These are phyloP conservation scores for Anoplopoma fimbria DNA, from an alignment of 2,113 vertebrate species.

Conservation along the genomic window DNA sequence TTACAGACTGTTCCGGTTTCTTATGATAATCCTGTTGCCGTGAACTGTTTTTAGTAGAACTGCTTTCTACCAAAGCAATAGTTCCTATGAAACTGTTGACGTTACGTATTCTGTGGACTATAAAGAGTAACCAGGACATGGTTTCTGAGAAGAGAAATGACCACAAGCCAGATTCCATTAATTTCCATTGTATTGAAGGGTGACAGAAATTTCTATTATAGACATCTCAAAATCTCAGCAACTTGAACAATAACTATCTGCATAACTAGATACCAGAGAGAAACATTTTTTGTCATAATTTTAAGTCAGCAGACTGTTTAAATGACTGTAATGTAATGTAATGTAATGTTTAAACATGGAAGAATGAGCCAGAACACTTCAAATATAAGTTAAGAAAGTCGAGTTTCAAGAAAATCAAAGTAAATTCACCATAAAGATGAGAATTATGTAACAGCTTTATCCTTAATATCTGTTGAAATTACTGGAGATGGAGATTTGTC, in stretches of 20 bases:
- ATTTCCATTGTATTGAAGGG: background rate
- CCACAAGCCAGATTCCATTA: background rate
- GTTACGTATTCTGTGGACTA: background rate
- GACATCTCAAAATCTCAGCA: background rate
- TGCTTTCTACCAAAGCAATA: background rate
- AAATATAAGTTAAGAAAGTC: background rate
- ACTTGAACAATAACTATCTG: background rate
- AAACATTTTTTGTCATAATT: background rate
- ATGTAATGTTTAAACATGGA: too few relatives aligned
- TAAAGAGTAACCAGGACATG: background rate
- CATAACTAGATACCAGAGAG: background rate
- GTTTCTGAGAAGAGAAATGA: background rate
- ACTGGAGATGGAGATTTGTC: background rate
- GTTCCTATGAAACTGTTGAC: background rate
- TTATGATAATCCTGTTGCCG: background rate
- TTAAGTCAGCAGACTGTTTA: background rate
- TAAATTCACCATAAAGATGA: background rate
- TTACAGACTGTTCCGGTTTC: background rate
- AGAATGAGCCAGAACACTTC: background rate
- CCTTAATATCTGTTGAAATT: background rate
- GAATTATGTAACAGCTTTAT: background rate
- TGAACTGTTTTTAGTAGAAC: conserved; percentile 7
- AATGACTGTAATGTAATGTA: too few relatives aligned
- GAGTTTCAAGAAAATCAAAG: background rate
- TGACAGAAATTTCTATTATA: background rate